A percentile compares a stretch with the other conserved stretches of the same genome.
phyloP scores from a whole-genome alignment of 1,140 invertebrate species.

The Microplitis demolitor region DNA sequence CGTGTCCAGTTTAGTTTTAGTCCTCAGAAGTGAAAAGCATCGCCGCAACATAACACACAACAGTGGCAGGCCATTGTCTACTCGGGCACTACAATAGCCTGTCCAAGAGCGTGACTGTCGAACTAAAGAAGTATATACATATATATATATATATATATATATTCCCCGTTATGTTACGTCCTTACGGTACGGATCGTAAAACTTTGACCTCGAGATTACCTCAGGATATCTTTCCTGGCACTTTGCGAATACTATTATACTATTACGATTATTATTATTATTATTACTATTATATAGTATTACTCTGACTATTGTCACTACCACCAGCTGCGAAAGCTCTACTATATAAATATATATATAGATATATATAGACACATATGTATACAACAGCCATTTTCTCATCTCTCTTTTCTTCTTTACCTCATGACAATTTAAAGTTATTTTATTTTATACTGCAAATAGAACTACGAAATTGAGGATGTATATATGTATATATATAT shows the following conservation, averaged over 20 bases:
- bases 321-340: background rate
- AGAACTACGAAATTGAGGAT: background rate
- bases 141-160: background rate
- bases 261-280: background rate
- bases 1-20: too few relatives aligned
- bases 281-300: too few relatives aligned
- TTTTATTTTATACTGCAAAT: conserved; percentile 3
- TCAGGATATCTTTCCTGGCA: background rate
- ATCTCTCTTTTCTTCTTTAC: background rate
- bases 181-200: conserved; percentile 19
- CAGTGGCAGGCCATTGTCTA: too few relatives aligned
- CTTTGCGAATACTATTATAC: background rate
- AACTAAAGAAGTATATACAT: background rate
- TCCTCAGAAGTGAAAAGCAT: too few relatives aligned
- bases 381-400: too few relatives aligned
- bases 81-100: too few relatives aligned
- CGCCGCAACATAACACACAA: too few relatives aligned
- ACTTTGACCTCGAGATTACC: conserved; percentile 10
- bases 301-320: background rate
- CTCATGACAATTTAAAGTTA: background rate
- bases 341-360: too few relatives aligned
- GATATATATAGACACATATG: too few relatives aligned
- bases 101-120: background rate
- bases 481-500: background rate
- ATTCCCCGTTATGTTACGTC: conserved; percentile 16